Evolutionary conservation across 2,888 invertebrate species (phyloP).

Genomic region (Ennomos fuscantarius): DNA sequence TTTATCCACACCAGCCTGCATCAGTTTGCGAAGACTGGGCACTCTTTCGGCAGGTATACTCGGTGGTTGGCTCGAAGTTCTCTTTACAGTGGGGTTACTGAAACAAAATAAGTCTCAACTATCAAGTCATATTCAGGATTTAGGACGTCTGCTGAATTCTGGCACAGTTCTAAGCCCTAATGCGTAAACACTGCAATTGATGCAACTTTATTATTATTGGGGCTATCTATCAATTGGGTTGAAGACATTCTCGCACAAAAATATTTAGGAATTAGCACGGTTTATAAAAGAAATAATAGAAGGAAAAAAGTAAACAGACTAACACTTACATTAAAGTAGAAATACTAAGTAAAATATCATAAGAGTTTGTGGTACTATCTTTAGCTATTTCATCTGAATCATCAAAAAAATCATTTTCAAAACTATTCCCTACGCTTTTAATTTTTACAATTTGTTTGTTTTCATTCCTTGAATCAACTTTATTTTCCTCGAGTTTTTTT

Average conservation of each 20-base stretch:
- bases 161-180: too few relatives aligned
- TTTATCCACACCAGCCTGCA: constrained; percentile 58
- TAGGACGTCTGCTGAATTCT: too few relatives aligned
- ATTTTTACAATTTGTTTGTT: constrained; percentile 1
- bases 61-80: constrained; percentile 1
- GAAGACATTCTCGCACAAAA: too few relatives aligned
- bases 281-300: background rate
- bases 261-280: too few relatives aligned
- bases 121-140: too few relatives aligned
- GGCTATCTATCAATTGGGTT: too few relatives aligned
- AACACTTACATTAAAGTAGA: constrained; percentile 60
- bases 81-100: constrained; percentile 38
- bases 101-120: too few relatives aligned
- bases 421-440: background rate
- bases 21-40: constrained; percentile 51
- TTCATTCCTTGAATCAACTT: background rate
- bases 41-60: constrained; percentile 21
- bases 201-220: too few relatives aligned
- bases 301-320: background rate
- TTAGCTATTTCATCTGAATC: constrained; percentile 25
- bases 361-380: constrained; percentile 33
- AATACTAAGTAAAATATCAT: constrained; percentile 49
- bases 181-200: too few relatives aligned
- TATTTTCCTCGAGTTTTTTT: background rate
- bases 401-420: constrained; percentile 28